phyloP scores from a whole-genome alignment of 1,140 invertebrate species.

The Lithobius niger region DNA sequence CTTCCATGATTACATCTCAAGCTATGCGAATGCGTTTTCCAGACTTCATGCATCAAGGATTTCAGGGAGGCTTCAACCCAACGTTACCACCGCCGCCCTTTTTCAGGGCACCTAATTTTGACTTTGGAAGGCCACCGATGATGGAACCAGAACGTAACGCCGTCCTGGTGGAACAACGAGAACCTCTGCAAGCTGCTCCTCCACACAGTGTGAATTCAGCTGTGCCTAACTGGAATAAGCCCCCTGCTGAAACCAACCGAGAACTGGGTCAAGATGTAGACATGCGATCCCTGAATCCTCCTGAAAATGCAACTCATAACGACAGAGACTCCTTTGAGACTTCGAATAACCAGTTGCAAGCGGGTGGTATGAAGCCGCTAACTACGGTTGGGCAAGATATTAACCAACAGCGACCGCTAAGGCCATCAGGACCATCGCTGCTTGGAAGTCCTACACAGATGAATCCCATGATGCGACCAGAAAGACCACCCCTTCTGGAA shows the following conservation, averaged over 20 bases:
- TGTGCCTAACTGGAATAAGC: too few species aligned
- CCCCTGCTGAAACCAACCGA: background rate
- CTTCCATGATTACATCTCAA: background rate
- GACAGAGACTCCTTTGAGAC: too few species aligned
- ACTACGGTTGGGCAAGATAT: background rate
- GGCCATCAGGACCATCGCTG: background rate
- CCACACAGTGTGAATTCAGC: too few species aligned
- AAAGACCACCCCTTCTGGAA: background rate
- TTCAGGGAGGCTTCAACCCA: background rate
- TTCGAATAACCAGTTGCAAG: too few species aligned
- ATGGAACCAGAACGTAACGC: too few species aligned
- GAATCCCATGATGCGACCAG: background rate
- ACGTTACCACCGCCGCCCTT: background rate
- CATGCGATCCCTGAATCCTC: too few species aligned
- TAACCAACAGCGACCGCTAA: slow-evolving; percentile 1
- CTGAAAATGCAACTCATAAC: too few species aligned
- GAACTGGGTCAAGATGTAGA: background rate
- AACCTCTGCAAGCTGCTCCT: too few species aligned
- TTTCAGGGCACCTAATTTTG: background rate
- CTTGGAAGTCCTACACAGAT: slow-evolving; percentile 4
- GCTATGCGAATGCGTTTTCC: background rate
- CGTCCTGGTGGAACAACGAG: too few species aligned
- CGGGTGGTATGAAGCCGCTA: too few species aligned
- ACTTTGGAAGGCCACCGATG: background rate
- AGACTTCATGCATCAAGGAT: background rate